A percentile compares a stretch with the other conserved stretches of the same genome.
Conservation (phyloP, 2,113 vertebrate genomes). For the Agapornis roseicollis region DNA sequence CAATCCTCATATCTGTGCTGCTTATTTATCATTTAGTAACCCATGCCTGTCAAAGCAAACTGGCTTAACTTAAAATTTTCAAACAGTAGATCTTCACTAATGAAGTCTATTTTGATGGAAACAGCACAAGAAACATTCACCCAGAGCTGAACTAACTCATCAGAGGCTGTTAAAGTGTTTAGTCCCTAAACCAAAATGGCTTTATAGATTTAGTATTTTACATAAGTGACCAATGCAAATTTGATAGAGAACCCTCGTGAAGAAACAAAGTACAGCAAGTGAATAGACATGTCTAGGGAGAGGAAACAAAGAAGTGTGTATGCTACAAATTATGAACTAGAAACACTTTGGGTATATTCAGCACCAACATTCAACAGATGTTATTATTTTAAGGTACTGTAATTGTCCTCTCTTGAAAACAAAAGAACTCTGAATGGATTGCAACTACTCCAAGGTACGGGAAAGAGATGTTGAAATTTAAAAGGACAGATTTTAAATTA, state of each 20-base stretch:
- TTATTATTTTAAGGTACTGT: neutral
- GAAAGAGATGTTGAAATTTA: neutral
- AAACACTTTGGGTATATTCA: neutral
- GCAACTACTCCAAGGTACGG: neutral
- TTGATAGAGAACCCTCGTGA: neutral
- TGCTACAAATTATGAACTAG: neutral
- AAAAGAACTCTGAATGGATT: neutral
- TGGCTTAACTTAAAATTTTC: neutral
- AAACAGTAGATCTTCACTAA: neutral
- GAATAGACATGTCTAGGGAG: neutral
- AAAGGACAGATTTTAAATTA: neutral
- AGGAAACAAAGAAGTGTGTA: neutral
- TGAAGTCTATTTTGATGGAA: neutral
- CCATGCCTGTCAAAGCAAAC: neutral
- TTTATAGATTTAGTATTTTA: neutral
- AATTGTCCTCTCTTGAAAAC: neutral
- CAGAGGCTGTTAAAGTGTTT: neutral
- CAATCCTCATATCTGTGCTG: neutral
- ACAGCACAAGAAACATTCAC: neutral
- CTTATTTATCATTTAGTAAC: neutral
- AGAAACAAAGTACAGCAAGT: neutral
- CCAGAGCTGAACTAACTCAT: neutral
- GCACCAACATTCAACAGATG: neutral
- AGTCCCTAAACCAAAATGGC: neutral
- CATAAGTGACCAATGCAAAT: neutral